Percentiles rank a stretch among this genome's conserved stretches.
Conservation (phyloP, 2,113 vertebrate species). For the Urocitellus parryii region DNA sequence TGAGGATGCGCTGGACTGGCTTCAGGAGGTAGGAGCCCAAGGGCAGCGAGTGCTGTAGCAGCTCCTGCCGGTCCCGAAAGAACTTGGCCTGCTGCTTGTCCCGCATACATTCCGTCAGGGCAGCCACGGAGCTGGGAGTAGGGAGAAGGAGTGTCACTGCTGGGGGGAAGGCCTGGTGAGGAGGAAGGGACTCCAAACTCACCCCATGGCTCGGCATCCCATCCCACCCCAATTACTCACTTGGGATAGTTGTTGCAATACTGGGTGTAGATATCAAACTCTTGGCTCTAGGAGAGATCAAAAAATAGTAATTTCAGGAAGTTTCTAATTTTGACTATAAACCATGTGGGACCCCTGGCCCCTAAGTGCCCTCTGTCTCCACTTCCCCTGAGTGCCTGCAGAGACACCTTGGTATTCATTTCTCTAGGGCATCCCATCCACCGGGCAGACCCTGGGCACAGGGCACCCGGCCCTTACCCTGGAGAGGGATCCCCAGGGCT, state of each 20-base stretch:
- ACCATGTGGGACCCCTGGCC: not conserved
- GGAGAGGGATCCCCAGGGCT: not conserved
- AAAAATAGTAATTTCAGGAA: not conserved
- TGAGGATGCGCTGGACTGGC: slow-evolving; percentile 98
- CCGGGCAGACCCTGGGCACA: not conserved
- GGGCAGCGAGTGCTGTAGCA: slow-evolving; percentile 92
- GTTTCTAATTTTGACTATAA: not conserved
- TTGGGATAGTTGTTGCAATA: slow-evolving; percentile 99
- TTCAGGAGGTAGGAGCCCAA: slow-evolving; percentile 97
- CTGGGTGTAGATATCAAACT: slow-evolving; percentile 98
- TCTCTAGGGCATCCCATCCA: not conserved
- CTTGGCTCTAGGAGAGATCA: slow-evolving; percentile 91
- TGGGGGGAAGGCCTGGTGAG: not conserved
- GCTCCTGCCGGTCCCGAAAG: slow-evolving; percentile 95
- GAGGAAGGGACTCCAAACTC: not conserved
- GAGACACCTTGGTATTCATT: not conserved
- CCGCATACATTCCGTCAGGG: slow-evolving; percentile 96
- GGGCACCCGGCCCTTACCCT: no score
- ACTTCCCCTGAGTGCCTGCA: not conserved
- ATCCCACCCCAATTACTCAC: slow-evolving; percentile 87
- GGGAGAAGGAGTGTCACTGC: not conserved
- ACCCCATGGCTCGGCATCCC: not conserved
- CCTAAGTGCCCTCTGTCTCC: no score
- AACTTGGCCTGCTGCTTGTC: slow-evolving; percentile 95
- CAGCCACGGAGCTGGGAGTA: slow-evolving; percentile 92